These are phyloP conservation scores for Idaea biselata DNA, from an alignment of 2,888 invertebrate genomes.

Conservation along the genomic window DNA sequence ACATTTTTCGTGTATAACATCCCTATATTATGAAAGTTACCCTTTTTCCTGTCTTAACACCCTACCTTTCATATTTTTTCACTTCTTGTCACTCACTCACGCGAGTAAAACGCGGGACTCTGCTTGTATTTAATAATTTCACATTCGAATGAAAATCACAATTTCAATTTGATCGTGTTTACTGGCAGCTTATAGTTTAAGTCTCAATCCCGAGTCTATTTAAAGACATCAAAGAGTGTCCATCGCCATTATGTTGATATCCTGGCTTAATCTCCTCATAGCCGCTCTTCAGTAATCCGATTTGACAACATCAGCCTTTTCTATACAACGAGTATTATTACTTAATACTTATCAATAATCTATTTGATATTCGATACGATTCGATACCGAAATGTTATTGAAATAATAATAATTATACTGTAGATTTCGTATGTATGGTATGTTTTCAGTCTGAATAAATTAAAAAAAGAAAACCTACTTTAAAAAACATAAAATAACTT, in stretches of 20 bases:
- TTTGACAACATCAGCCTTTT: slow-evolving; percentile 37
- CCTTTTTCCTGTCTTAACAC: too few species aligned
- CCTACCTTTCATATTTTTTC: too few species aligned
- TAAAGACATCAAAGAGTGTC: slow-evolving; percentile 21
- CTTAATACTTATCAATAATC: background rate
- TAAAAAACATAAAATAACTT: too few species aligned
- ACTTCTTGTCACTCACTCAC: too few species aligned
- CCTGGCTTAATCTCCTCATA: slow-evolving; percentile 38
- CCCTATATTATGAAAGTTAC: too few species aligned
- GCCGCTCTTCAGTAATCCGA: slow-evolving; percentile 47
- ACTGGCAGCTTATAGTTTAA: background rate
- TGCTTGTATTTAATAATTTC: too few species aligned
- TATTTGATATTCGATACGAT: background rate
- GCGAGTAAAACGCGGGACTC: too few species aligned
- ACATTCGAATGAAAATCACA: background rate
- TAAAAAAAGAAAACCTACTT: too few species aligned
- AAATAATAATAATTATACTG: too few species aligned
- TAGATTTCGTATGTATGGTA: too few species aligned
- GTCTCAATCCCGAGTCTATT: background rate
- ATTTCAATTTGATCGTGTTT: background rate
- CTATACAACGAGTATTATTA: slow-evolving; percentile 13
- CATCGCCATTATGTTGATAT: slow-evolving; percentile 29
- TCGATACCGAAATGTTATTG: background rate
- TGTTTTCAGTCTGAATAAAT: too few species aligned
- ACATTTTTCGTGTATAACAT: too few species aligned